Conservation (phyloP, 2,797 vertebrate genomes). For the Bradypodion pumilum region DNA sequence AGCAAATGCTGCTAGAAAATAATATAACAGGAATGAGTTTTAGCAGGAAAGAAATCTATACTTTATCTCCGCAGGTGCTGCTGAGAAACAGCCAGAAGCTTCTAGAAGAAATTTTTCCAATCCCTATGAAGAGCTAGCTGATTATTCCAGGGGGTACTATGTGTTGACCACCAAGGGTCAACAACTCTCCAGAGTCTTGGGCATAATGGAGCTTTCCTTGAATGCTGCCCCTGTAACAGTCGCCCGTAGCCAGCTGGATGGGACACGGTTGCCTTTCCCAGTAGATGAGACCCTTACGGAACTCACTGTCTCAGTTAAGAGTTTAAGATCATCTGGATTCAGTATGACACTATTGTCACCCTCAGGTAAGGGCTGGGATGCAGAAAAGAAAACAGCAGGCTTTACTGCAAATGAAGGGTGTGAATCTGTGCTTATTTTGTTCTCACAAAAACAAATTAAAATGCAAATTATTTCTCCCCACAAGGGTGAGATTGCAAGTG, state of each 20-base stretch:
- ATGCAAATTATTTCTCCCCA: no score
- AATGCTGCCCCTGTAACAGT: slow-evolving; percentile 32
- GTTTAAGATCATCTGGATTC: not conserved
- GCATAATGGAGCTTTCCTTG: slow-evolving; percentile 29
- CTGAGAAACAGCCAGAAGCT: not conserved
- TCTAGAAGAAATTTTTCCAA: not conserved
- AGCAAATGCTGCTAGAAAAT: no score
- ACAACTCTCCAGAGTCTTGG: slow-evolving; percentile 12
- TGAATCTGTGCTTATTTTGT: not conserved
- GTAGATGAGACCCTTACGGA: slow-evolving; percentile 22
- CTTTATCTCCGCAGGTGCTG: not conserved
- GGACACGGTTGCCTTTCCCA: not conserved
- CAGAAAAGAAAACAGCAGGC: not conserved
- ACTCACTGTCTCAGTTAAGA: not conserved
- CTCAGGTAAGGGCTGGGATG: slow-evolving; percentile 6
- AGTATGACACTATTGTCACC: not conserved
- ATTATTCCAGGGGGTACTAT: slow-evolving; percentile 22
- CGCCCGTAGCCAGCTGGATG: not conserved
- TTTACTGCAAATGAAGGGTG: not conserved
- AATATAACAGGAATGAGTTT: no score
- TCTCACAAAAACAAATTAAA: no score
- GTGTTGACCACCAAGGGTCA: not conserved
- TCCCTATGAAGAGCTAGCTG: slow-evolving; percentile 25
- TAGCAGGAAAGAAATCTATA: no score
- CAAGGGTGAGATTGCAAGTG: no score